Evolutionary conservation across 2,113 vertebrate species (phyloP).

Genomic region (Engystomops pustulosus): DNA sequence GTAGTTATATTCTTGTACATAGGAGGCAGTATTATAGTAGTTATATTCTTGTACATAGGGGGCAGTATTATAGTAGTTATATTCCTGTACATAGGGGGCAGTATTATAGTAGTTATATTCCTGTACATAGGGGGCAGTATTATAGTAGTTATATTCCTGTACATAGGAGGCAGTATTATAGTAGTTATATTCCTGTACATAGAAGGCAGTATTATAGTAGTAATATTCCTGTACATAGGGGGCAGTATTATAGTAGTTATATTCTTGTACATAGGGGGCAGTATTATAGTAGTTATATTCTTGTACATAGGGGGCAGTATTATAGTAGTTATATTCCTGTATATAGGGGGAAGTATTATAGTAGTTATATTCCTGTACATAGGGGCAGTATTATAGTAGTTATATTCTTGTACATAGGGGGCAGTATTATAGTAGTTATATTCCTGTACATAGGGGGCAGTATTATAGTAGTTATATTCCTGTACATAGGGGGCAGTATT

Average conservation of each 20-base stretch:
- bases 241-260: not conserved
- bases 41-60: conserved; percentile 1
- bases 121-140: not conserved
- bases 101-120: not conserved
- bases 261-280: not conserved
- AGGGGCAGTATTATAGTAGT: not conserved
- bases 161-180: no score
- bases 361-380: no score
- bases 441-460: no score
- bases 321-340: no score
- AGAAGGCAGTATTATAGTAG: not conserved
- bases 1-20: conserved; percentile 6
- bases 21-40: not conserved
- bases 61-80: conserved; percentile 7
- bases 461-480: no score
- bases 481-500: no score
- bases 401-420: not conserved
- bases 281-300: conserved; percentile 5
- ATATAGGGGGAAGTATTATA: no score
- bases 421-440: no score
- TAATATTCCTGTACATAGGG: not conserved
- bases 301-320: not conserved
- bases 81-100: not conserved
- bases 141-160: not conserved
- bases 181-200: no score